These are phyloP conservation scores for Drosophila lutescens DNA, from an alignment of 2,888 invertebrate genomes.

Conservation along the genomic window DNA sequence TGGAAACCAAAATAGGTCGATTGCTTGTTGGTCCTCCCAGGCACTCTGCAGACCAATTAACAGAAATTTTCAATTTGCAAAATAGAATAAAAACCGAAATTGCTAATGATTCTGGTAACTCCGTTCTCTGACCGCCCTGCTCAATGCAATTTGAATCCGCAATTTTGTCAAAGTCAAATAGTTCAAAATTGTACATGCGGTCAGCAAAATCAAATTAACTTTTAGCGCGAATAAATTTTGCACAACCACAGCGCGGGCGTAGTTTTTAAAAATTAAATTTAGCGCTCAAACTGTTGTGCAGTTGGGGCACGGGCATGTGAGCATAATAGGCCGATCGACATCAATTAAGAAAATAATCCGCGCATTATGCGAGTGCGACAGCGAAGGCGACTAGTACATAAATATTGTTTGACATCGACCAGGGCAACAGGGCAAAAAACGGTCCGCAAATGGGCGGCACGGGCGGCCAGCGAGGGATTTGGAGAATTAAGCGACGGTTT, in stretches of 20 bases:
- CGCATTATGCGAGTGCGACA: constrained; percentile 60
- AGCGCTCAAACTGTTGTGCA: constrained; percentile 1
- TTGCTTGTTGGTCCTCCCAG: not conserved
- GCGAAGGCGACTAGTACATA: constrained; percentile 45
- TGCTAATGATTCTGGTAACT: constrained; percentile 23
- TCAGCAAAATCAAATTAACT: constrained; percentile 74
- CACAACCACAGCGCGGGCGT: constrained; percentile 43
- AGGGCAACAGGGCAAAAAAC: constrained; percentile 42
- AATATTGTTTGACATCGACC: constrained; percentile 68
- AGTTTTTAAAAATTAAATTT: constrained; percentile 55
- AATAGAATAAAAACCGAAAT: constrained; percentile 26
- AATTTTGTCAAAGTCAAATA: constrained; percentile 65
- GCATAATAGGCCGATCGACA: constrained; percentile 67
- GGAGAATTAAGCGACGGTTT: constrained; percentile 58
- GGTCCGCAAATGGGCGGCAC: constrained; percentile 7
- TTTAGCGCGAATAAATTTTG: constrained; percentile 57
- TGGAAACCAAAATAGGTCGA: not conserved
- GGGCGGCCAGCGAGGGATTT: constrained; percentile 1
- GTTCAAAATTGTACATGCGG: constrained; percentile 66
- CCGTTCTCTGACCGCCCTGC: no score
- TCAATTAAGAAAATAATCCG: constrained; percentile 76
- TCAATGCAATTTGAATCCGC: constrained; percentile 24
- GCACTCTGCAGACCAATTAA: constrained; percentile 13
- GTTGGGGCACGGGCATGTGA: constrained; percentile 21
- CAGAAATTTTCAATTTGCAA: constrained; percentile 11